phyloP scores from a whole-genome alignment of 2,797 vertebrate genomes.

The Protonibea diacanthus region DNA sequence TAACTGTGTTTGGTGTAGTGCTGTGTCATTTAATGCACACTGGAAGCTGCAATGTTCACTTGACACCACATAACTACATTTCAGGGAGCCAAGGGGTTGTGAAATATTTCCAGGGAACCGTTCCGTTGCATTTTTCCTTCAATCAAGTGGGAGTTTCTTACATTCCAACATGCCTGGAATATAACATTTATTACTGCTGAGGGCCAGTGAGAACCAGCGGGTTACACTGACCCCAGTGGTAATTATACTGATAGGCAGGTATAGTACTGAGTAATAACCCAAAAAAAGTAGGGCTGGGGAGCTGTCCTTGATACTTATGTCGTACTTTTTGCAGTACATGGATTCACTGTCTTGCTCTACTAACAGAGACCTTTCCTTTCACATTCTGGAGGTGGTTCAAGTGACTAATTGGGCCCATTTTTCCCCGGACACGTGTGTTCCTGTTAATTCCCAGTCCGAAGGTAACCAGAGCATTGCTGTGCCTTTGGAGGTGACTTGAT shows the following conservation, averaged over 20 bases:
- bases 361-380: constrained; percentile 55
- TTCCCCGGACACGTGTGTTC: constrained; percentile 35
- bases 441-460: constrained; percentile 43
- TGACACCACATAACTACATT: constrained; percentile 19
- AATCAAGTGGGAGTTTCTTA: constrained; percentile 26
- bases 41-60: background rate
- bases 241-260: constrained; percentile 44
- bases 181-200: constrained; percentile 40
- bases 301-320: constrained; percentile 39
- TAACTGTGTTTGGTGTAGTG: background rate
- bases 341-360: constrained; percentile 35
- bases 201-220: constrained; percentile 4
- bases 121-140: constrained; percentile 28
- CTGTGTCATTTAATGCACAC: background rate
- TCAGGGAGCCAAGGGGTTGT: background rate
- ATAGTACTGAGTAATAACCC: constrained; percentile 25
- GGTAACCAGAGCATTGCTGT: constrained; percentile 43
- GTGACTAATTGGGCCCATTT: constrained; percentile 60
- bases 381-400: constrained; percentile 45
- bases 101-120: constrained; percentile 23
- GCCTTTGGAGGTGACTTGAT: constrained; percentile 33
- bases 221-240: constrained; percentile 41
- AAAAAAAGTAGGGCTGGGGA: constrained; percentile 16
- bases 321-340: constrained; percentile 15
- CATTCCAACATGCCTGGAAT: constrained; percentile 19